These are phyloP conservation scores for Piaya cayana DNA, from an alignment of 2,113 vertebrate species.

Conservation along the genomic window DNA sequence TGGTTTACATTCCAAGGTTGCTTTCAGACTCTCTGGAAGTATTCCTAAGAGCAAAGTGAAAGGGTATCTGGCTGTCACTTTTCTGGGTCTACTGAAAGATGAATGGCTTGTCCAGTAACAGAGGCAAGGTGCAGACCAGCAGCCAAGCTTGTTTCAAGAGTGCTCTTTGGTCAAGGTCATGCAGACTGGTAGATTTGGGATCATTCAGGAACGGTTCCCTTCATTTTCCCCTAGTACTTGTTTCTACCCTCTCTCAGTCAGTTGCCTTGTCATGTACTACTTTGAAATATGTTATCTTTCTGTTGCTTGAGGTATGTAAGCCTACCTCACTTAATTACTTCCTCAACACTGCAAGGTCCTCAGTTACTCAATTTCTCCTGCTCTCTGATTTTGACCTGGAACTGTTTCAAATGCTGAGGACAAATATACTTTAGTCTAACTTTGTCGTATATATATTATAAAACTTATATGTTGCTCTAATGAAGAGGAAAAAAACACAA, in stretches of 20 bases:
- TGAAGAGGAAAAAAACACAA: not conserved
- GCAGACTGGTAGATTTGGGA: not conserved
- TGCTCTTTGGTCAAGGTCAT: not conserved
- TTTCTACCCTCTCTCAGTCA: not conserved
- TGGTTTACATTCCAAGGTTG: not conserved
- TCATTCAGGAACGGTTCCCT: not conserved
- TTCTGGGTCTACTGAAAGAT: not conserved
- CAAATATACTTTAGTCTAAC: not conserved
- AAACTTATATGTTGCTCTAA: not conserved
- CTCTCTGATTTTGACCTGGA: too few relatives aligned
- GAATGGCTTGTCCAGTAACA: not conserved
- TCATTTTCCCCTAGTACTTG: not conserved
- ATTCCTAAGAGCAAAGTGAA: not conserved
- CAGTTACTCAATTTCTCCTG: not conserved
- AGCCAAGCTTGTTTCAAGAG: not conserved
- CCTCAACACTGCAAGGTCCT: not conserved
- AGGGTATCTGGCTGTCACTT: not conserved
- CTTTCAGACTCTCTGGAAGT: not conserved
- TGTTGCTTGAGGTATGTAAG: not conserved
- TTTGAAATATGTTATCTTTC: not conserved
- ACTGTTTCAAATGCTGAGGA: not conserved
- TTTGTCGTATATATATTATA: not conserved
- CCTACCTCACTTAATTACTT: not conserved
- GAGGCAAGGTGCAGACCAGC: not conserved
- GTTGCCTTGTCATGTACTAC: not conserved